A percentile compares a stretch with the other conserved stretches of the same genome.
phyloP scores from a whole-genome alignment of 2,888 invertebrate species.

The Tetrapedia diversipes region DNA sequence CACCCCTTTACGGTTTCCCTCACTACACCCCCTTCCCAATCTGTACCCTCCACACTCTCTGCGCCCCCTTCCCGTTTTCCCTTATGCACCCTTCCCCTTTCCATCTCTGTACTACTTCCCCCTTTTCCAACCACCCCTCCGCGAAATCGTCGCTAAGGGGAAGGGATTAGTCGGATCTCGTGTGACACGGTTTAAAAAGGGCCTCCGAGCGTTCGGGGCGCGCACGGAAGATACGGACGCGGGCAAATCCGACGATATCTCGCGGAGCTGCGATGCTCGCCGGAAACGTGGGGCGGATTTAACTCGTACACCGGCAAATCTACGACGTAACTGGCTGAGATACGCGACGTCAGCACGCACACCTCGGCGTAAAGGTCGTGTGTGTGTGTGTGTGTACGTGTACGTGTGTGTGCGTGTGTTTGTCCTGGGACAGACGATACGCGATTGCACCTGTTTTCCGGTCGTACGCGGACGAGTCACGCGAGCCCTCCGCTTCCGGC shows the following conservation, averaged over 20 bases:
- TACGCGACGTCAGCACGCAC: conserved; percentile 71
- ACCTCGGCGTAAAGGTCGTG: conserved; percentile 2
- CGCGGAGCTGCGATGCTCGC: conserved; percentile 50
- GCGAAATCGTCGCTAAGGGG: background rate
- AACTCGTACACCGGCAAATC: conserved; percentile 63
- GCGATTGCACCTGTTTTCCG: conserved; percentile 60
- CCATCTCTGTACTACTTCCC: too few species aligned
- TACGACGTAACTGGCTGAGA: conserved; percentile 68
- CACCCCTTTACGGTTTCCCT: too few species aligned
- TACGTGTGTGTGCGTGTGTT: conserved; percentile 23
- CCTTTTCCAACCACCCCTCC: too few species aligned
- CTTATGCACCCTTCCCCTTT: too few species aligned
- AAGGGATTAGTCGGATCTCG: conserved; percentile 39
- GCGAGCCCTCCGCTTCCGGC: conserved; percentile 61
- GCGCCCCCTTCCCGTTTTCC: too few species aligned
- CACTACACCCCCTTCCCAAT: too few species aligned
- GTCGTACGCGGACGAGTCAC: conserved; percentile 63
- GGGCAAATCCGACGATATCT: conserved; percentile 59
- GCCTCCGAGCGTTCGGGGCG: conserved; percentile 29
- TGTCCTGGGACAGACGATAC: conserved; percentile 50
- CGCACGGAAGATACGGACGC: conserved; percentile 55
- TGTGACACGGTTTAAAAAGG: conserved; percentile 45
- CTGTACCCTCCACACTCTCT: too few species aligned
- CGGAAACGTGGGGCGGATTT: conserved; percentile 68
- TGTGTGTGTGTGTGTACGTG: conserved; percentile 22